Conservation (phyloP, 2,113 vertebrate genomes). For the Scartelaos histophorus region DNA sequence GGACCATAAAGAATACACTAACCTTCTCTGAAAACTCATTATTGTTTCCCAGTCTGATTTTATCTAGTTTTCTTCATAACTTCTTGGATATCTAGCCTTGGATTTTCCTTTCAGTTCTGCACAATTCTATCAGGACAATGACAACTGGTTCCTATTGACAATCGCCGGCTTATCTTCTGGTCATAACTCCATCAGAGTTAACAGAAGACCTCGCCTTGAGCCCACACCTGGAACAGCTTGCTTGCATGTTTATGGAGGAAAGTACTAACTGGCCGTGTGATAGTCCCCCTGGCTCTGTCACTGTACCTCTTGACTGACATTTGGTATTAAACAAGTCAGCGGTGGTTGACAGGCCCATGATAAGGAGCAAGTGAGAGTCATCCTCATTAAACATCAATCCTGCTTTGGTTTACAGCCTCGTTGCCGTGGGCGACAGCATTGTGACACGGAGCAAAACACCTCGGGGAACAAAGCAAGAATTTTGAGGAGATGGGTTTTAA, state of each 20-base stretch:
- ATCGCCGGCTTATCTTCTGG: conserved; percentile 8
- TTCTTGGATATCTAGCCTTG: not conserved
- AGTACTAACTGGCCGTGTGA: conserved; percentile 36
- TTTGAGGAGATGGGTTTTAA: conserved; percentile 5
- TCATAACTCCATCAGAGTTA: conserved; percentile 10
- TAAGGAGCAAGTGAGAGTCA: conserved; percentile 63
- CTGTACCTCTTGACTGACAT: conserved; percentile 49
- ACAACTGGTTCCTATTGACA: not conserved
- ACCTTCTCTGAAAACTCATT: not conserved
- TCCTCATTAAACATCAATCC: conserved; percentile 71
- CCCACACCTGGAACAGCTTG: not conserved
- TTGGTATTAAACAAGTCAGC: conserved; percentile 65
- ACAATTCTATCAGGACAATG: not conserved
- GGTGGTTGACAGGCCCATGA: conserved; percentile 54
- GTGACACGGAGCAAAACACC: conserved; percentile 40
- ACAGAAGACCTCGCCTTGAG: conserved; percentile 18
- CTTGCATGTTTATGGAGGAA: conserved; percentile 16
- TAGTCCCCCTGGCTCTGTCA: conserved; percentile 44
- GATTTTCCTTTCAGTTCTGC: not conserved
- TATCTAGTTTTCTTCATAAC: not conserved
- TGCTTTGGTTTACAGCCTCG: conserved; percentile 44
- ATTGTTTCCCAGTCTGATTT: not conserved
- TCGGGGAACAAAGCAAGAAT: conserved; percentile 26
- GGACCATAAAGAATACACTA: not conserved
- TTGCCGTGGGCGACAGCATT: conserved; percentile 57